phyloP scores from a whole-genome alignment of 2,113 vertebrate species.

The Erythrolamprus reginae region DNA sequence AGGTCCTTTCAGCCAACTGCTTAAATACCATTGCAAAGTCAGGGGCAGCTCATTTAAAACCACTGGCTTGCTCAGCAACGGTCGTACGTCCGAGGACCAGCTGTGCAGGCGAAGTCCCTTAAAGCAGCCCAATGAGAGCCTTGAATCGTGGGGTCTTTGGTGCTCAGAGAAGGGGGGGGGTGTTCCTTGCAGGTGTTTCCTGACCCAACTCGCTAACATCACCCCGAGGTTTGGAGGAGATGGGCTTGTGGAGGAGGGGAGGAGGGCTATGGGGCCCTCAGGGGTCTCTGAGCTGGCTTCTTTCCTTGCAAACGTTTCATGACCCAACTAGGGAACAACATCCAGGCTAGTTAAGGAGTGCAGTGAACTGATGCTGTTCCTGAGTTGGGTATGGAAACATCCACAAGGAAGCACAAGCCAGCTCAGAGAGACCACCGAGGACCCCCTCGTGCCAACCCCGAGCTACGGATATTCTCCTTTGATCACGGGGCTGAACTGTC shows the following conservation, averaged over 20 bases:
- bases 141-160: too few species aligned
- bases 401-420: neutral
- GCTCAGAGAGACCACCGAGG: neutral
- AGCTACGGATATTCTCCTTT: neutral
- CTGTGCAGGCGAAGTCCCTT: neutral
- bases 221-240: too few species aligned
- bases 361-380: neutral
- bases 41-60: neutral
- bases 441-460: neutral
- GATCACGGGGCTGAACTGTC: neutral
- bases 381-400: neutral
- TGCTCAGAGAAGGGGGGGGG: too few species aligned
- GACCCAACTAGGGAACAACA: too few species aligned
- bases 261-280: too few species aligned
- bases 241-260: too few species aligned
- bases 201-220: too few species aligned
- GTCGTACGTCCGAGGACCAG: too few species aligned
- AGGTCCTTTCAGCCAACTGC: accelerated
- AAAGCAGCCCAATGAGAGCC: neutral
- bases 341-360: too few species aligned
- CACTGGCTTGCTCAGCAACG: neutral
- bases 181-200: too few species aligned
- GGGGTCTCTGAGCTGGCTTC: too few species aligned
- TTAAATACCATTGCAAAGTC: neutral
- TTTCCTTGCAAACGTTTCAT: too few species aligned